These are phyloP conservation scores for Thinocorus orbignyianus DNA, from an alignment of 2,113 vertebrate genomes.

Conservation along the genomic window DNA sequence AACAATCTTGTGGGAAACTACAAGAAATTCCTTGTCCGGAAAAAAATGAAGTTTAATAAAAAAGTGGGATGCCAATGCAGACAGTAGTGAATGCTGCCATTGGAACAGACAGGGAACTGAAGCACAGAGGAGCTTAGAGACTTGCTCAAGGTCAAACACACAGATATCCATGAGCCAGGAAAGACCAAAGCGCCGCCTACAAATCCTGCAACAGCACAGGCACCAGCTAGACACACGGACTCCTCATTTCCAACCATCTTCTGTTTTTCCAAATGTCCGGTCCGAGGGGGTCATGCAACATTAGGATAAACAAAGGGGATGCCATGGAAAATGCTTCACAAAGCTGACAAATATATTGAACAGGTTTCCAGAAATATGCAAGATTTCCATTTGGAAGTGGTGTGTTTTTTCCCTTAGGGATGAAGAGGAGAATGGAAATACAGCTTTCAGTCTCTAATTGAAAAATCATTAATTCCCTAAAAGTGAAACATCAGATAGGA, in stretches of 20 bases:
- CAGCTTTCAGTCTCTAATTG: not conserved
- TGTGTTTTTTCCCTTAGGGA: not conserved
- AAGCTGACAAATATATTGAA: not conserved
- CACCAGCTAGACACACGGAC: rapidly evolving
- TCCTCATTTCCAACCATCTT: not conserved
- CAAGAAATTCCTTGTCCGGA: not conserved
- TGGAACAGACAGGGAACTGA: not conserved
- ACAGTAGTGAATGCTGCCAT: not conserved
- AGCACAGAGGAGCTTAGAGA: not conserved
- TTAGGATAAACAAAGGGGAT: not conserved
- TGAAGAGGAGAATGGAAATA: not conserved
- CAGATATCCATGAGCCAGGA: not conserved
- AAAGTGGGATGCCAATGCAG: not conserved
- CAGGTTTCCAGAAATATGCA: not conserved
- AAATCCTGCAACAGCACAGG: not conserved
- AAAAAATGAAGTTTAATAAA: not conserved
- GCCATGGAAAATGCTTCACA: not conserved
- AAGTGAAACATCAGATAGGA: not conserved
- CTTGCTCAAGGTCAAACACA: not conserved
- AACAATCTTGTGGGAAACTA: not conserved
- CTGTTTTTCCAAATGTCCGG: not conserved
- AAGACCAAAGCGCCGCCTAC: not conserved
- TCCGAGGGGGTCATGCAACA: not conserved
- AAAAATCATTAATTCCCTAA: not conserved
- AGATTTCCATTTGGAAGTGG: not conserved